These are phyloP conservation scores for Saxicola maurus DNA, from an alignment of 2,797 vertebrate genomes.

Conservation along the genomic window DNA sequence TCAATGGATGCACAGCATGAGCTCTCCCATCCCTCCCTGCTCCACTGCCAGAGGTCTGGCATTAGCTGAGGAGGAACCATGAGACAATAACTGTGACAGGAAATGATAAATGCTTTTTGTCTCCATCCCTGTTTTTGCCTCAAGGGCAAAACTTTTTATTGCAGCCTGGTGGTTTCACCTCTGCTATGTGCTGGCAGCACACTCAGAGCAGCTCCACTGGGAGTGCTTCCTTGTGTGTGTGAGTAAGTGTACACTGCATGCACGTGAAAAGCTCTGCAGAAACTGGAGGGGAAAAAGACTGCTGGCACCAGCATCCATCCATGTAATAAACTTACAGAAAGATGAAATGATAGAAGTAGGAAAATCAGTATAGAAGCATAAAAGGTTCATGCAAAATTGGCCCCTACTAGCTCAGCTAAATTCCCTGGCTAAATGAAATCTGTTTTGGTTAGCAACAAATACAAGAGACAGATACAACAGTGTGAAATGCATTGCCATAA, in stretches of 20 bases:
- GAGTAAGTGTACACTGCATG: neutral
- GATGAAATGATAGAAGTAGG: neutral
- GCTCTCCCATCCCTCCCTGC: neutral
- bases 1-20: slow-evolving; percentile 32
- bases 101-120: slow-evolving; percentile 58
- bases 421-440: neutral
- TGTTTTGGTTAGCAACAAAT: neutral
- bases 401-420: neutral
- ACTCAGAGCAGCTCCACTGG: neutral
- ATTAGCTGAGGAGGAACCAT: slow-evolving; percentile 30
- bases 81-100: slow-evolving; percentile 45
- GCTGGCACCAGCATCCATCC: neutral
- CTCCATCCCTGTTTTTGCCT: slow-evolving; percentile 25
- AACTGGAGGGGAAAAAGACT: neutral
- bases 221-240: neutral
- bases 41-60: slow-evolving; percentile 44
- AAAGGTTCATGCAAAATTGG: neutral
- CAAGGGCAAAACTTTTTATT: slow-evolving; percentile 29
- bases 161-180: slow-evolving; percentile 37
- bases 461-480: neutral
- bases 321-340: neutral
- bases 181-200: neutral
- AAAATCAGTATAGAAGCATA: neutral
- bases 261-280: neutral
- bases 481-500: neutral